Evolutionary conservation across 2,113 vertebrate species (phyloP).

Genomic region (Acrocephalus arundinaceus): DNA sequence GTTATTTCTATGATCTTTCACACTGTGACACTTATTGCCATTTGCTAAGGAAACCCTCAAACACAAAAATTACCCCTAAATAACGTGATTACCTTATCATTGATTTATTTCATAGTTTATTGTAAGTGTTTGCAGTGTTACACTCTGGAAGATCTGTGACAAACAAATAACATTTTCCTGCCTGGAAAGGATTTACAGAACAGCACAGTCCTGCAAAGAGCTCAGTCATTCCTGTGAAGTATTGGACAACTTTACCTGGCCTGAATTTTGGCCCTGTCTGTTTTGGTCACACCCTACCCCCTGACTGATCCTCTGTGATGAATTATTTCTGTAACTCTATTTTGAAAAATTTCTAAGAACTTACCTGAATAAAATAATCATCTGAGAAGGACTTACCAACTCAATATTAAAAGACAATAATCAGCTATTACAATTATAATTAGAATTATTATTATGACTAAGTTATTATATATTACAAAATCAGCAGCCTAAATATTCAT

Average conservation of each 20-base stretch:
- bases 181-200: neutral
- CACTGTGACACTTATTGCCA: neutral
- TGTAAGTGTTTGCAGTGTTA: neutral
- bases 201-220: neutral
- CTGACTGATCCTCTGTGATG: neutral
- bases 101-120: slow-evolving; percentile 40
- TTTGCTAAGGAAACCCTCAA: slow-evolving; percentile 37
- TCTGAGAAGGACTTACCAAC: neutral
- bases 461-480: neutral
- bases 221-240: neutral
- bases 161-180: neutral
- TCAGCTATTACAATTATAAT: neutral
- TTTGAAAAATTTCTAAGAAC: neutral
- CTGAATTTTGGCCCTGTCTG: neutral
- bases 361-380: neutral
- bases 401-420: neutral
- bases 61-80: slow-evolving; percentile 33
- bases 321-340: neutral
- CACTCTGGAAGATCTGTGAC: neutral
- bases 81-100: slow-evolving; percentile 45
- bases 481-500: neutral
- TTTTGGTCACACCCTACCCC: neutral
- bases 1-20: slow-evolving; percentile 19
- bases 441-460: neutral
- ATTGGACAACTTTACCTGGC: neutral